phyloP scores from a whole-genome alignment of 2,113 vertebrate genomes.

The Indicator indicator region DNA sequence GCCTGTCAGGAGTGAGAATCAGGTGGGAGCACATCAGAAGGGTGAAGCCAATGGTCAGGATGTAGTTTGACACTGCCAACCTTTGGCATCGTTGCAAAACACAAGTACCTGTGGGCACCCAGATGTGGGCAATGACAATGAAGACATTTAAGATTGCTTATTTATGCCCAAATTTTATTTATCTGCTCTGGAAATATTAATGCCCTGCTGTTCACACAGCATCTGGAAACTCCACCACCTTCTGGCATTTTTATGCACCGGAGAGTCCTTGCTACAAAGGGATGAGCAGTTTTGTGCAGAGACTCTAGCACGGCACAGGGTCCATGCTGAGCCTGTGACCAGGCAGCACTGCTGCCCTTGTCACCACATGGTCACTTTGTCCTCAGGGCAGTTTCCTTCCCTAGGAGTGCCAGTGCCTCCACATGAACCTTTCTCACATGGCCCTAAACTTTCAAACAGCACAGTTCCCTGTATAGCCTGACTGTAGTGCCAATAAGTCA shows the following conservation, averaged over 20 bases:
- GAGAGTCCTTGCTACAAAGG: neutral
- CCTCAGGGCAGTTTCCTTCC: neutral
- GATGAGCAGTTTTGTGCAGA: neutral
- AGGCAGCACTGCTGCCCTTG: neutral
- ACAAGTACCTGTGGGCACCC: neutral
- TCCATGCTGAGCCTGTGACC: neutral
- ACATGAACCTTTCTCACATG: fast-evolving
- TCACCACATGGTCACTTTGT: neutral
- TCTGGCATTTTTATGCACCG: neutral
- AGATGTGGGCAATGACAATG: neutral
- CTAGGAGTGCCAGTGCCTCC: neutral
- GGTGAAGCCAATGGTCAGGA: neutral
- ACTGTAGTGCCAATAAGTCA: neutral
- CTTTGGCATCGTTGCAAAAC: neutral
- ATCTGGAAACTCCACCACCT: neutral
- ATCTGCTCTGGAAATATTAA: fast-evolving
- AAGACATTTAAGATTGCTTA: neutral
- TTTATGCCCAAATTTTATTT: neutral
- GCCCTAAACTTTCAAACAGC: neutral
- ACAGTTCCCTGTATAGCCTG: neutral
- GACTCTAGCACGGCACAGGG: neutral
- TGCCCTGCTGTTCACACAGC: neutral
- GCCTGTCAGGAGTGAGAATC: neutral
- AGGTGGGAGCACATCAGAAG: neutral
- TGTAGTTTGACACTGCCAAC: fast-evolving